Percentiles rank a stretch among this genome's conserved stretches.
These are phyloP conservation scores for Calycopis cecrops DNA, from an alignment of 1,140 invertebrate genomes.

Conservation along the genomic window DNA sequence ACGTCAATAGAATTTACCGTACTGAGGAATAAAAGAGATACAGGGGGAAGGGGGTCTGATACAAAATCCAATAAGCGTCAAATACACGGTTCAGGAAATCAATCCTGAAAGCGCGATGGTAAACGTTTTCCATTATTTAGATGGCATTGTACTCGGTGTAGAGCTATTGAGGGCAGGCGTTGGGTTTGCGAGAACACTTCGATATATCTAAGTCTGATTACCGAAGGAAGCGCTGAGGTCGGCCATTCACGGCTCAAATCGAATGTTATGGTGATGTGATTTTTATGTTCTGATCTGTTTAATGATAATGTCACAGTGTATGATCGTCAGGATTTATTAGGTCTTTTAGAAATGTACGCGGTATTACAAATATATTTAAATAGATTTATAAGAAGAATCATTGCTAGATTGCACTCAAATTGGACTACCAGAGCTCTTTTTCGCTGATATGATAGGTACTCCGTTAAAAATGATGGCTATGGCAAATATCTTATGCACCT, in stretches of 20 bases:
- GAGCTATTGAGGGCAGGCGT: slow-evolving; percentile 21
- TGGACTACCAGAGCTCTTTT: too few relatives aligned
- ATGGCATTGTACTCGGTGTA: slow-evolving; percentile 28
- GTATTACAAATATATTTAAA: too few relatives aligned
- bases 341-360: too few relatives aligned
- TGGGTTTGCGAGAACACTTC: slow-evolving; percentile 26
- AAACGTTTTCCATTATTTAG: slow-evolving; percentile 35
- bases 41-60: slow-evolving; percentile 7
- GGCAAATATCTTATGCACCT: too few relatives aligned
- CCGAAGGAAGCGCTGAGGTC: slow-evolving; percentile 14
- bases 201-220: slow-evolving; percentile 29
- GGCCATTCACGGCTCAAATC: slow-evolving; percentile 5
- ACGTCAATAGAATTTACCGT: slow-evolving; percentile 3
- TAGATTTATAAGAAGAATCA: too few relatives aligned
- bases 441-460: too few relatives aligned
- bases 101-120: slow-evolving; percentile 33
- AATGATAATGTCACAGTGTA: not conserved
- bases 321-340: not conserved
- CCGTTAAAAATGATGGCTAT: too few relatives aligned
- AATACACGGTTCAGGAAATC: slow-evolving; percentile 35
- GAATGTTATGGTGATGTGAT: not conserved
- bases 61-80: slow-evolving; percentile 38
- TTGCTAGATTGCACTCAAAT: too few relatives aligned
- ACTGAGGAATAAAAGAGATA: not conserved
- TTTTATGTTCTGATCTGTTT: not conserved